These are phyloP conservation scores for Malthinus seriepunctatus DNA, from an alignment of 2,888 invertebrate species.

Conservation along the genomic window DNA sequence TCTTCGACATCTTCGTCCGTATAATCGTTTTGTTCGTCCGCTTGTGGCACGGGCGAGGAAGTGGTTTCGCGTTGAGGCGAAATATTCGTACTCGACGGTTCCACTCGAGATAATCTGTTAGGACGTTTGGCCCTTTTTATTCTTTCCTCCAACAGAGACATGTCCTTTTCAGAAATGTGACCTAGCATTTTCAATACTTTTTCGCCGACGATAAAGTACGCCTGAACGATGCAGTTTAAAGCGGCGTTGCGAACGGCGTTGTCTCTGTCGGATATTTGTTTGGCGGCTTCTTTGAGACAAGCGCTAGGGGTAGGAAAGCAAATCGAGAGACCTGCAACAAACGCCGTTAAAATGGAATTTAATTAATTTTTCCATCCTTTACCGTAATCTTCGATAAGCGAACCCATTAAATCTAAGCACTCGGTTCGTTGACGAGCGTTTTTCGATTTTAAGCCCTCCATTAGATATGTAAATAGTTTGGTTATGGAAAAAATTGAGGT, in stretches of 20 bases:
- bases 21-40: conserved; percentile 39
- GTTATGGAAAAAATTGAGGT: conserved; percentile 85
- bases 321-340: conserved; percentile 62
- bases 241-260: conserved; percentile 95
- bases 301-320: conserved; percentile 80
- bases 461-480: conserved; percentile 85
- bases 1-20: conserved; percentile 50
- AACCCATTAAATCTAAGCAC: conserved; percentile 90
- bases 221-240: conserved; percentile 89
- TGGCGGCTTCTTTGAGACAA: conserved; percentile 87
- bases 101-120: conserved; percentile 34
- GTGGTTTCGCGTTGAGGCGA: conserved; percentile 13
- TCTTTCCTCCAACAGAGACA: conserved; percentile 91
- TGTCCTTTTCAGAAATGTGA: conserved; percentile 92
- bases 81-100: conserved; percentile 19
- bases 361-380: conserved; percentile 15
- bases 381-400: conserved; percentile 84
- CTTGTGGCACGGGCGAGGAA: conserved; percentile 13
- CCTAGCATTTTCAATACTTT: conserved; percentile 90
- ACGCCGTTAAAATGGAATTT: not conserved
- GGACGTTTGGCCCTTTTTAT: conserved; percentile 86
- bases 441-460: conserved; percentile 96
- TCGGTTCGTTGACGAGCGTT: conserved; percentile 96
- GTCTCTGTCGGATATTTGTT: conserved; percentile 94
- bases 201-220: conserved; percentile 90